These are phyloP conservation scores for Hycleus phaleratus DNA, from an alignment of 1,140 invertebrate species.

Conservation along the genomic window DNA sequence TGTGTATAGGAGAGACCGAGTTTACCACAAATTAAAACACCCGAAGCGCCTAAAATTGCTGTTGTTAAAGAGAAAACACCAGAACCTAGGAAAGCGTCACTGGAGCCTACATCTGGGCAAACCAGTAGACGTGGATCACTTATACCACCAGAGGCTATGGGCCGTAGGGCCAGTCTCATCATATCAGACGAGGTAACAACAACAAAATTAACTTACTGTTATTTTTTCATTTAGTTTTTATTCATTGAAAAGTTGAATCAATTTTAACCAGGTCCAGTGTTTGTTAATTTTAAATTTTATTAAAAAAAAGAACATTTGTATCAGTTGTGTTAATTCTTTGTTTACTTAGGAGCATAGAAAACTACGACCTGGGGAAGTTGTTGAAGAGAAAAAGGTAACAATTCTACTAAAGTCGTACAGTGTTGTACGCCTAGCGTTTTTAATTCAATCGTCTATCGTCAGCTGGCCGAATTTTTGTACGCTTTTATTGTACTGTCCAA, in stretches of 20 bases:
- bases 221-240: conserved; percentile 13
- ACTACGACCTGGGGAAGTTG: conserved; percentile 84
- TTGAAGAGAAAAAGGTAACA: conserved; percentile 90
- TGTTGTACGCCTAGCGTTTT: conserved; percentile 25
- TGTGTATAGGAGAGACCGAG: conserved; percentile 38
- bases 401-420: conserved; percentile 11
- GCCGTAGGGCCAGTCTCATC: conserved; percentile 76
- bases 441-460: conserved; percentile 2
- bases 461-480: conserved; percentile 10
- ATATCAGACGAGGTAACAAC: conserved; percentile 81
- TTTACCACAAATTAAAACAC: conserved; percentile 69
- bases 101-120: conserved; percentile 61
- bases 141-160: conserved; percentile 75
- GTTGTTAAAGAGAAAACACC: conserved; percentile 72
- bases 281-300: conserved; percentile 1
- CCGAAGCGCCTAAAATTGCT: conserved; percentile 75
- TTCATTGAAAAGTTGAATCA: conserved; percentile 9
- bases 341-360: conserved; percentile 52
- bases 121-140: conserved; percentile 72
- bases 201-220: neutral
- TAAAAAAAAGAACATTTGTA: conserved; percentile 1
- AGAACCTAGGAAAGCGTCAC: conserved; percentile 64
- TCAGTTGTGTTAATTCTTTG: conserved; percentile 24
- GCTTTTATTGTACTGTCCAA: neutral
- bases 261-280: neutral